Evolutionary conservation across 2,888 invertebrate genomes (phyloP).

Genomic region (Temnothorax ravouxi): DNA sequence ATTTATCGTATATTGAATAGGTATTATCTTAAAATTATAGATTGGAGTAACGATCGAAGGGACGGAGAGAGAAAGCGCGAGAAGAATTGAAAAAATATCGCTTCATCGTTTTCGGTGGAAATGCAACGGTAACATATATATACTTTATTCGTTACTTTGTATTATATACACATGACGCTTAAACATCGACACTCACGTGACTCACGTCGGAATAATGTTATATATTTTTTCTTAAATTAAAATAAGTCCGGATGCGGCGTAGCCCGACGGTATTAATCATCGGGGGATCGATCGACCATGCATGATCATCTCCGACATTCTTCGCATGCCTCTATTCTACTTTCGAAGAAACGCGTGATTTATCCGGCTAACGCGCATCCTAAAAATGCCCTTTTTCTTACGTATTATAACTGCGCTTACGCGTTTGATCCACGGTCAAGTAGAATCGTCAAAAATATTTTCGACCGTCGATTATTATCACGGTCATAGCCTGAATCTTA

Average conservation of each 20-base stretch:
- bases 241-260: constrained; percentile 30
- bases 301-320: constrained; percentile 37
- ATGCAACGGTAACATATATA: constrained; percentile 51
- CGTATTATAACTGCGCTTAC: background rate
- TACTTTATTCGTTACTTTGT: constrained; percentile 39
- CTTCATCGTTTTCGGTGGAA: constrained; percentile 16
- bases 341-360: constrained; percentile 40
- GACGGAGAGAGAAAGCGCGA: constrained; percentile 3
- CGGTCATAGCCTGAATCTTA: background rate
- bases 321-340: background rate
- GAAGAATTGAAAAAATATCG: constrained; percentile 17
- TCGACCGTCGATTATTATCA: background rate
- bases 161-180: constrained; percentile 45
- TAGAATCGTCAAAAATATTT: background rate
- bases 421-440: background rate
- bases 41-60: background rate
- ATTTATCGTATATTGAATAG: background rate
- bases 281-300: constrained; percentile 23
- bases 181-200: constrained; percentile 21
- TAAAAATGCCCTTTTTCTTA: constrained; percentile 34
- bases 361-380: constrained; percentile 38
- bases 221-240: constrained; percentile 33
- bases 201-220: constrained; percentile 5
- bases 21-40: background rate
- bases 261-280: constrained; percentile 30